Conservation (phyloP, 2,113 vertebrate genomes). For the Antidorcas marsupialis region DNA sequence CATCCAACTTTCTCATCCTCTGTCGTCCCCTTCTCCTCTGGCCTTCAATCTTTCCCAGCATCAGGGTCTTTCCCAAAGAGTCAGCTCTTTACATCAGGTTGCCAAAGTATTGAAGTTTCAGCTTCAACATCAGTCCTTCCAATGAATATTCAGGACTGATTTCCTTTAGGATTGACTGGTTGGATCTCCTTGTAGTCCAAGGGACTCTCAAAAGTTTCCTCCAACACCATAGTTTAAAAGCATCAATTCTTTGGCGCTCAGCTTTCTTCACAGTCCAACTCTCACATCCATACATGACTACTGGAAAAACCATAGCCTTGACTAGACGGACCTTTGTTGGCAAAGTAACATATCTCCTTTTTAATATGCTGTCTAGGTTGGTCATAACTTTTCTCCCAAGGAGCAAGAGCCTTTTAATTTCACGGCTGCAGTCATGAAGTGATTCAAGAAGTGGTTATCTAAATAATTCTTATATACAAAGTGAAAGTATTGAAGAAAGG, state of each 20-base stretch:
- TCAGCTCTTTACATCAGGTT: accelerated
- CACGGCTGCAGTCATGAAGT: not conserved
- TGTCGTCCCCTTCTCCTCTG: accelerated
- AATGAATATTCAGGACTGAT: not conserved
- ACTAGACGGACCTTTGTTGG: not conserved
- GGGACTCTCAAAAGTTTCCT: not conserved
- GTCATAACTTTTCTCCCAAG: not conserved
- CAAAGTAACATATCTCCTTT: not conserved
- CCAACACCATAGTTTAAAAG: not conserved
- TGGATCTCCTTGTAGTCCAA: not conserved
- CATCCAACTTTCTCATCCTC: not conserved
- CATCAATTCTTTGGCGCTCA: accelerated
- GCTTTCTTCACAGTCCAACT: not conserved
- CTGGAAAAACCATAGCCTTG: not conserved
- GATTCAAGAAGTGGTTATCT: not conserved
- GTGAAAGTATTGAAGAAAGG: not conserved
- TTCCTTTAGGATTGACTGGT: not conserved
- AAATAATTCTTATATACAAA: not conserved
- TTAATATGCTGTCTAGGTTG: not conserved
- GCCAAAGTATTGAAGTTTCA: not conserved
- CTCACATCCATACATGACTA: not conserved
- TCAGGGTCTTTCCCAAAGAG: not conserved
- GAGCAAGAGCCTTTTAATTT: not conserved
- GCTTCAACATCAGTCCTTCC: not conserved
- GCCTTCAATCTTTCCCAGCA: not conserved